These are phyloP conservation scores for Hylaeus anthracinus DNA, from an alignment of 1,140 invertebrate species.

Conservation along the genomic window DNA sequence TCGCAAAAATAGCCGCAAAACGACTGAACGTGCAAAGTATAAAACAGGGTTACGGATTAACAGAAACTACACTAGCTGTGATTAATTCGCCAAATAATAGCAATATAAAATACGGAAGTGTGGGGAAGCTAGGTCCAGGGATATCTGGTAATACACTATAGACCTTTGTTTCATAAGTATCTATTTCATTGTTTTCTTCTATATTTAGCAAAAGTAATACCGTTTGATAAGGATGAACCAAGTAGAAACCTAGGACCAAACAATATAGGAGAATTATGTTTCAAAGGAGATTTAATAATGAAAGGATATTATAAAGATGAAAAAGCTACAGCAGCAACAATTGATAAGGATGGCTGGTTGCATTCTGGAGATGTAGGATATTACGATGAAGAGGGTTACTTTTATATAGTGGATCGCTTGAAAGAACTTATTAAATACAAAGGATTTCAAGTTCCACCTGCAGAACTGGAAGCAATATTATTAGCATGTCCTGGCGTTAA, in stretches of 20 bases:
- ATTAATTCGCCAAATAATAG: too few relatives aligned
- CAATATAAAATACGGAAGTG: too few relatives aligned
- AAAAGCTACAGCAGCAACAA: conserved; percentile 78
- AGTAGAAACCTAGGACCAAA: conserved; percentile 45
- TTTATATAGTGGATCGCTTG: conserved; percentile 82
- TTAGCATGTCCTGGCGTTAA: conserved; percentile 83
- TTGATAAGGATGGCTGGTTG: conserved; percentile 80
- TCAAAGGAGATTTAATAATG: conserved; percentile 72
- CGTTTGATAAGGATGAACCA: too few relatives aligned
- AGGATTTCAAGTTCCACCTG: conserved; percentile 82
- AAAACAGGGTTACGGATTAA: conserved; percentile 86
- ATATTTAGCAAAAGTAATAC: conserved; percentile 67
- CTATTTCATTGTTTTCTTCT: conserved; percentile 15
- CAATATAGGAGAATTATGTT: conserved; percentile 77
- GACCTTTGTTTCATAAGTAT: conserved; percentile 74
- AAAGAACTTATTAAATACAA: conserved; percentile 83
- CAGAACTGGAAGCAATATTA: conserved; percentile 85
- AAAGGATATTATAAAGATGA: conserved; percentile 65
- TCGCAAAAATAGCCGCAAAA: neutral
- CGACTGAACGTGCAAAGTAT: conserved; percentile 68
- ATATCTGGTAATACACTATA: too few relatives aligned
- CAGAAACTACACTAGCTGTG: conserved; percentile 79
- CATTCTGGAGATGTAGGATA: conserved; percentile 77
- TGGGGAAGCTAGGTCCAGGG: too few relatives aligned
- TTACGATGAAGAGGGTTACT: conserved; percentile 73